These are phyloP conservation scores for Myiagra hebetior DNA, from an alignment of 2,113 vertebrate genomes.

Conservation along the genomic window DNA sequence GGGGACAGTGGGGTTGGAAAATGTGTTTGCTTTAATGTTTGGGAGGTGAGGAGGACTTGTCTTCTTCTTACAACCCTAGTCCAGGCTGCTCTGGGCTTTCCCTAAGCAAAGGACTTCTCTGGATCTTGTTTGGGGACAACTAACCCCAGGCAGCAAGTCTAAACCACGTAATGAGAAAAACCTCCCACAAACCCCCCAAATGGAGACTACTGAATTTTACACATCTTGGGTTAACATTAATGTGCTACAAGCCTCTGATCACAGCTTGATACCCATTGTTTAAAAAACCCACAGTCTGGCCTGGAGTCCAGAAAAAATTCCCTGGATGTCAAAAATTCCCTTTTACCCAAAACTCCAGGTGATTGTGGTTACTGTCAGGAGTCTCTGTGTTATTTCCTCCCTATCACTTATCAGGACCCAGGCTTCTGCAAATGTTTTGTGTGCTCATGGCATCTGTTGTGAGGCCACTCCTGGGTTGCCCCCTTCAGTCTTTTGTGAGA, in stretches of 20 bases:
- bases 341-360: not conserved
- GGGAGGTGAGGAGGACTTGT: not conserved
- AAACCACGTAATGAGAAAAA: not conserved
- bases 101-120: not conserved
- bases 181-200: not conserved
- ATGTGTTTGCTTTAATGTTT: not conserved
- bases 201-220: not conserved
- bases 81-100: not conserved
- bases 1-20: not conserved
- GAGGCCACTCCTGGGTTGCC: not conserved
- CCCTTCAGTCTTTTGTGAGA: not conserved
- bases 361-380: not conserved
- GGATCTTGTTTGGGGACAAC: not conserved
- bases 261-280: not conserved
- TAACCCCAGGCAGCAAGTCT: not conserved
- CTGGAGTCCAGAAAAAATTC: not conserved
- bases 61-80: not conserved
- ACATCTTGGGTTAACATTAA: conserved; percentile 28
- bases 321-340: not conserved
- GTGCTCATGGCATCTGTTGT: not conserved
- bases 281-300: not conserved
- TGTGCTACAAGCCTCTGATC: not conserved
- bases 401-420: not conserved
- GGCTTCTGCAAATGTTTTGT: not conserved
- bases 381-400: not conserved